Base-by-base conservation (phyloP, 2,797 vertebrate genomes). In the Chromobotia macracanthus region DNA sequence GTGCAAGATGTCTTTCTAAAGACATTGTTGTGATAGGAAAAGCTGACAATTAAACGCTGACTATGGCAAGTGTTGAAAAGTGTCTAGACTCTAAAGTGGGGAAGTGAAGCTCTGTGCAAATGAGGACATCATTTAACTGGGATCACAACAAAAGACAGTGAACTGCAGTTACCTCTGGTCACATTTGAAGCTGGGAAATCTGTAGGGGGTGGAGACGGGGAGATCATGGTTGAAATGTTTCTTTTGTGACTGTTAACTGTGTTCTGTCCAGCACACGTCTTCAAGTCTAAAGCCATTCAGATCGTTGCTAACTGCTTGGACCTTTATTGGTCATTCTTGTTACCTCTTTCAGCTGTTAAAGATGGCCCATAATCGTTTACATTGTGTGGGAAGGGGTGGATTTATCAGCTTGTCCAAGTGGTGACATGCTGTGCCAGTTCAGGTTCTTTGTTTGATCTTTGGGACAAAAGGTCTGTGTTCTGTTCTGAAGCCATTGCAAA, bases 81-180 rank as follows among this genome's bases (percentile, higher is more conserved):
- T 1, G 80, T 79, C 78, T 83, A 84, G 85, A 84, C 82, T 72
- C 8, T 8, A 68, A 65, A 11, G 64, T 77, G 41, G 51, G 73
- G 80, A 86, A 79, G 72, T 77, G 76, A 63, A 60, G 68, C 75
- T 83, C 53, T 10, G 67, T 77, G 66, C 76, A 85, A 80, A 72
- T 72, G 73, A 82, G 69, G 80, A 72, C 53, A 58, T 46, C 80
- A 60, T 64, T 75, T 35, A 51, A 74, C 41, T n/a, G 50, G 55
- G 51, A 69, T 74, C 82, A 82, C 44, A 71, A 31, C 48, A 51
- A 72, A 83, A 73, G 85, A 61, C 55, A 58, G 25, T 83, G 89
- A 90, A 87, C 89, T 86, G 1, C 18, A 87, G 83, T 91, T 83
- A 90, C 87, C 89, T 73, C 80, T 80, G 53, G 28, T 61, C 35